These are phyloP conservation scores for Phocoena phocoena DNA, from an alignment of 2,113 vertebrate species.

Conservation along the genomic window DNA sequence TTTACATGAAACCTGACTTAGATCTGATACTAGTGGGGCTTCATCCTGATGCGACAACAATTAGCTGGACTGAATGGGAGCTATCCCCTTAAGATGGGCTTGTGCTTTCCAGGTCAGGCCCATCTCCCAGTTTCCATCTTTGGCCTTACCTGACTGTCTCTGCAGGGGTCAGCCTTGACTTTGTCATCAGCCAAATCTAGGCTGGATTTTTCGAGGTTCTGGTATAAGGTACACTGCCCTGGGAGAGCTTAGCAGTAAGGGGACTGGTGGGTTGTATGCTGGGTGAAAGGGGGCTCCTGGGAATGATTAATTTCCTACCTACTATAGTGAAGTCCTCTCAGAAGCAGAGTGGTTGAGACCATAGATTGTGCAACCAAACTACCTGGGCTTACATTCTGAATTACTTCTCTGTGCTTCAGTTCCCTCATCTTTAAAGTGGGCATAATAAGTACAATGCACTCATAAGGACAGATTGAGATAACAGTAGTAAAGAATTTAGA, in stretches of 20 bases:
- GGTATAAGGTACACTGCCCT: neutral
- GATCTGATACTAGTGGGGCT: neutral
- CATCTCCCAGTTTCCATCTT: neutral
- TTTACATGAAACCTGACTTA: conserved; percentile 29
- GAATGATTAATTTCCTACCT: neutral
- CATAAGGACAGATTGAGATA: neutral
- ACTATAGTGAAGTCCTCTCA: neutral
- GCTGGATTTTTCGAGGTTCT: neutral
- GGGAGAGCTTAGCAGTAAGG: neutral
- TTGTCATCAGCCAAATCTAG: neutral
- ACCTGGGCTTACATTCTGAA: neutral
- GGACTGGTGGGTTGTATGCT: neutral
- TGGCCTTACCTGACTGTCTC: neutral
- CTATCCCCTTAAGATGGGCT: neutral
- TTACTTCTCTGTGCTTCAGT: neutral
- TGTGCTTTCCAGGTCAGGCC: neutral
- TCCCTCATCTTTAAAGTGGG: neutral
- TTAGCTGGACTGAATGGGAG: neutral
- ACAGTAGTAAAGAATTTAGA: neutral
- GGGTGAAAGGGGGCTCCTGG: neutral
- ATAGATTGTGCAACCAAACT: neutral
- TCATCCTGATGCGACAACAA: neutral
- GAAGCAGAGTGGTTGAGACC: neutral
- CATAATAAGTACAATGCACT: neutral
- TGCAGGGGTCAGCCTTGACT: neutral